phyloP scores from a whole-genome alignment of 2,888 invertebrate species.

The Thyatira batis region DNA sequence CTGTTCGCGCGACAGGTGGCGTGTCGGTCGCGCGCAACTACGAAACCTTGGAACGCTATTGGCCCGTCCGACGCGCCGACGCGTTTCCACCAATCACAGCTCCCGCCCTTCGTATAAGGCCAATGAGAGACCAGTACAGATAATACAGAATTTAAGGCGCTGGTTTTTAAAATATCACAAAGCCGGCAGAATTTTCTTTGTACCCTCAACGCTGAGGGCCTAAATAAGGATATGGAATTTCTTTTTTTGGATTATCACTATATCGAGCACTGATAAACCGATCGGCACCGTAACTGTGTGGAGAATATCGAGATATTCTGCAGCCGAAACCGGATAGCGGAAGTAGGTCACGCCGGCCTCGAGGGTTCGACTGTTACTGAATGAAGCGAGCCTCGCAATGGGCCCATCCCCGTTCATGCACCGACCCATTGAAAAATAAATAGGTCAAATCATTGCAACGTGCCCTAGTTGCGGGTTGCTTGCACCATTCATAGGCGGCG shows the following conservation, averaged over 20 bases:
- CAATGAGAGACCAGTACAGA: constrained; percentile 48
- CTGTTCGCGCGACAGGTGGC: constrained; percentile 75
- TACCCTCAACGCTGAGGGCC: constrained; percentile 16
- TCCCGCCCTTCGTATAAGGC: constrained; percentile 32
- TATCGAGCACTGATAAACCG: constrained; percentile 6
- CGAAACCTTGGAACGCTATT: constrained; percentile 41
- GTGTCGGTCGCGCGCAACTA: constrained; percentile 61
- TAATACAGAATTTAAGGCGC: constrained; percentile 46
- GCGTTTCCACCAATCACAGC: constrained; percentile 55
- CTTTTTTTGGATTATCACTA: constrained; percentile 4
- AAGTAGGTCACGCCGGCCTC: constrained; percentile 72
- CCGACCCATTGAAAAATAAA: constrained; percentile 79
- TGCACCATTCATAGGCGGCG: constrained; percentile 68
- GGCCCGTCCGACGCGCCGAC: constrained; percentile 35
- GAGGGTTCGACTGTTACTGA: constrained; percentile 74
- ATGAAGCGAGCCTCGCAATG: constrained; percentile 70
- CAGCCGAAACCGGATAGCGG: constrained; percentile 35
- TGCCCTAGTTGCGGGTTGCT: constrained; percentile 66
- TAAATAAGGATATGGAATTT: constrained; percentile 6
- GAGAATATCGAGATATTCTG: constrained; percentile 14
- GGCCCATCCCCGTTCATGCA: constrained; percentile 76
- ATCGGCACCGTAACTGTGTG: constrained; percentile 7
- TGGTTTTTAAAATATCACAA: constrained; percentile 48
- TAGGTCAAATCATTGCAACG: constrained; percentile 80
- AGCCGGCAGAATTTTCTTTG: constrained; percentile 32